Evolutionary conservation across 2,797 vertebrate species (phyloP).

Genomic region (Menidia menidia): DNA sequence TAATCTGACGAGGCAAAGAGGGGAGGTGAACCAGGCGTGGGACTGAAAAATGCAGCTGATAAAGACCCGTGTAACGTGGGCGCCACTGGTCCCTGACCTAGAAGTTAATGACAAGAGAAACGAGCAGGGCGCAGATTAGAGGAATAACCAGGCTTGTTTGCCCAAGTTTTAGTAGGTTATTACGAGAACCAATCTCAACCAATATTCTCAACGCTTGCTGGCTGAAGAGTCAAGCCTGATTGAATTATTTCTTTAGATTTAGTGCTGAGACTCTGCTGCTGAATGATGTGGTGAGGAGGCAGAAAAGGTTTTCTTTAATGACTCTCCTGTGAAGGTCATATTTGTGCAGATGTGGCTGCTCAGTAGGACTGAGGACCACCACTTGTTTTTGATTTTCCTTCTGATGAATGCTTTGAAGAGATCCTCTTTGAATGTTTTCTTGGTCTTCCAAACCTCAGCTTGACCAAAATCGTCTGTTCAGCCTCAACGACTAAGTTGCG

Average conservation of each 20-base stretch:
- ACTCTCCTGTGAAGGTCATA: background rate
- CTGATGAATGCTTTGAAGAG: background rate
- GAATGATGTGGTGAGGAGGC: background rate
- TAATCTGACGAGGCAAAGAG: slow-evolving; percentile 29
- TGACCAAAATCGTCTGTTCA: background rate
- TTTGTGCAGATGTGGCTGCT: slow-evolving; percentile 4
- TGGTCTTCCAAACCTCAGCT: background rate
- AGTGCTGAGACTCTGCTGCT: background rate
- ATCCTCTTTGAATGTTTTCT: background rate
- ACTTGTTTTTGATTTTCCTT: slow-evolving; percentile 3
- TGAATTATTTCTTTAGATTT: background rate
- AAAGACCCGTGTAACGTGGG: slow-evolving; percentile 9
- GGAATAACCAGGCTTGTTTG: background rate
- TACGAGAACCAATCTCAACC: background rate
- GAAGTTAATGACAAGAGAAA: slow-evolving; percentile 10
- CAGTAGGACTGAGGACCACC: background rate
- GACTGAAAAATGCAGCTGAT: slow-evolving; percentile 22
- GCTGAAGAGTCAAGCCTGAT: background rate
- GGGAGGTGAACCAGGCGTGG: too few species aligned
- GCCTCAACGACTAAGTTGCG: background rate
- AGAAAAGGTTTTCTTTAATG: background rate
- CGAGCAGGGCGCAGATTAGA: background rate
- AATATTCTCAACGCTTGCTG: too few species aligned
- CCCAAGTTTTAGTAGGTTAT: background rate
- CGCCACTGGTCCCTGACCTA: background rate